Evolutionary conservation across 2,888 invertebrate species (phyloP), one percentile per base, ranked within the genome.

Genomic region (Drepanosiphum platanoidis): DNA sequence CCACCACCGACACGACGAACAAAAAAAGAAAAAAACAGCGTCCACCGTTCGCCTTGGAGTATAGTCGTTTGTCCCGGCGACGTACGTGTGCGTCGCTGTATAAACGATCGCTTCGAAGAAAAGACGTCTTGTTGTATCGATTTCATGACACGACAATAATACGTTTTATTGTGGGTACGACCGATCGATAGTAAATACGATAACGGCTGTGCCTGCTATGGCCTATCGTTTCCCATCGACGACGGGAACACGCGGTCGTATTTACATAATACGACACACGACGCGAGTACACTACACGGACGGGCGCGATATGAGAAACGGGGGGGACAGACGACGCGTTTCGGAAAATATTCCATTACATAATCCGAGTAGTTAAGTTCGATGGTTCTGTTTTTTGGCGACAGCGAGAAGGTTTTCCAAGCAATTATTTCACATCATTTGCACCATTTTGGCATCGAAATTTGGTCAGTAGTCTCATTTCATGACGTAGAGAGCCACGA

Each of bases 111-210:
- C 36, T 61, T 75, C 1, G 27, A 58, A n/a, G n/a, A n/a, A n/a
- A n/a, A n/a, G n/a, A n/a, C n/a, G n/a, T n/a, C n/a, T n/a, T n/a
- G n/a, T 34, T 27, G 64, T 78, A 78, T 78, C 78, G 78, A 64
- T 75, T 75, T 75, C 52, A 58, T 34, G 46, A 22, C 74, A 11
- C 22, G 46, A 22, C 74, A 74, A 22, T 74, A 74, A 46, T 46
- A 32, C 30, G 42, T 46, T 46, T n/a, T n/a, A n/a, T n/a, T n/a
- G n/a, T n/a, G n/a, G n/a, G 18, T 61, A 36, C 18, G 15, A 39
- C 72, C 66, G 66, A 79, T 79, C 27, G 64, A 66, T 79, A 39
- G 18, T 32, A 18, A 27, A 36, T 22, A 13, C 27, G 78, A 79
- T 66, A 39, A 36, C 42, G n/a, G 1, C 22, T 30, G 30, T 52